Evolutionary conservation across 1,140 invertebrate genomes (phyloP).

Genomic region (Mercenaria mercenaria): DNA sequence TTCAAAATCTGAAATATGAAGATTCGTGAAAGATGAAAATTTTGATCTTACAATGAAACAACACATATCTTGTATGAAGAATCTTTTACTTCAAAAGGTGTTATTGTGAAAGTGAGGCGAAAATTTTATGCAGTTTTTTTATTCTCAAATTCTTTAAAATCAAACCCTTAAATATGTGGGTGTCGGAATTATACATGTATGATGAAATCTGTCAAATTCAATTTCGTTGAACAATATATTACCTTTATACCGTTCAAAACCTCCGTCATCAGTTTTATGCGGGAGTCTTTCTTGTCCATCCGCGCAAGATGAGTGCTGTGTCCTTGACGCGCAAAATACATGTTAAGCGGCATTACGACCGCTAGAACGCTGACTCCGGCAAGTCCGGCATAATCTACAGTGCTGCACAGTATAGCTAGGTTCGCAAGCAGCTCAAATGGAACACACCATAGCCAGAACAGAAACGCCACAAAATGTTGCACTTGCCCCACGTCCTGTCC

Average conservation of each 20-base stretch:
- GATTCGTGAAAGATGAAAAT: no score
- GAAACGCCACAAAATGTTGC: conserved; percentile 87
- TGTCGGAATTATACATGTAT: no score
- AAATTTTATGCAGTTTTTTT: no score
- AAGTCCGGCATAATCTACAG: conserved; percentile 92
- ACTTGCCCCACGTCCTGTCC: conserved; percentile 85
- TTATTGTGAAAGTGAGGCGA: no score
- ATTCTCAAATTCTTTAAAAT: no score
- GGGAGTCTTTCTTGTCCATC: conserved; percentile 87
- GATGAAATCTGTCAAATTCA: no score
- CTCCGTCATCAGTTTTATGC: conserved; percentile 86
- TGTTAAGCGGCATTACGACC: conserved; percentile 93
- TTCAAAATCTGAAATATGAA: conserved; percentile 83
- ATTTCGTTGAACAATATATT: conserved; percentile 84
- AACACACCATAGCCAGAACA: conserved; percentile 82
- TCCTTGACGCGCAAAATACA: conserved; percentile 92
- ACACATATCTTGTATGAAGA: no score
- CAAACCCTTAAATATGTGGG: no score
- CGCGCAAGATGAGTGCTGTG: conserved; percentile 67
- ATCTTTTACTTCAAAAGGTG: no score
- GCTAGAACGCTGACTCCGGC: conserved; percentile 97
- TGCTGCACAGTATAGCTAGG: conserved; percentile 85
- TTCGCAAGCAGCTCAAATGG: conserved; percentile 84
- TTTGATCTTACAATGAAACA: no score
- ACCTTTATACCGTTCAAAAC: conserved; percentile 85